Evolutionary conservation across 2,113 vertebrate genomes (phyloP), one percentile per base, ranked within the genome.

Genomic region (Myiopsitta monachus): DNA sequence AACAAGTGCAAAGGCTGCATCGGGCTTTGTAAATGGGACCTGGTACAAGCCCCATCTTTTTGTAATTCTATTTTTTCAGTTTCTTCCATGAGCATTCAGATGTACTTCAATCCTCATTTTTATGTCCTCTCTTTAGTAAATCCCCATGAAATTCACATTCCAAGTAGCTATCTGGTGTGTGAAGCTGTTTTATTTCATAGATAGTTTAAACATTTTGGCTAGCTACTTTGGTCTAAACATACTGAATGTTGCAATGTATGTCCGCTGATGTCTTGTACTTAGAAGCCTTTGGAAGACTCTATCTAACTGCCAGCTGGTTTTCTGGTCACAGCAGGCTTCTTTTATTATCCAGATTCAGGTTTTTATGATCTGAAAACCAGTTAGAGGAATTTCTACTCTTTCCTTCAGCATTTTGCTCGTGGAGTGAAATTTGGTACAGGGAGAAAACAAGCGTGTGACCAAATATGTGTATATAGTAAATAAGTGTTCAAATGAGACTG

Each of bases 131-230:
- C 33, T n/a, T 64, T 87, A 90, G 88, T 92, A 95, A 85, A 90
- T 95, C 83, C 61, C 79, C 83, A 67, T 82, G 89, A 88, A 95
- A 96, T 90, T 88, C 92, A 78, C 79, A 70, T 94, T 95, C 83
- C 67, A 55, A 57, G 46, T 55, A 67, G 62, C 62, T 92, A 26
- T 79, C 61, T 94, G 55, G 46, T 70, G 74, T 75, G 74, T 79
- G 89, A 96, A 85, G 83, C 89, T 90, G 75, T 81, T 95, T 94
- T 95, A 90, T 92, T 96, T 95, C 70, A 67, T 30, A 75, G 75
- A 47, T 88, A 88, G 87, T 87, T 94, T 88, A 90, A 85, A 78
- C 79, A 83, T 88, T 92, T 85, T 81, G 87, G 87, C 83, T 82
- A 73, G 80, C 39, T 88, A 81, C 79, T 74, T 75, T 67, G 82